These are phyloP conservation scores for Lepidonotus clava DNA, from an alignment of 2,888 invertebrate genomes.

Conservation along the genomic window DNA sequence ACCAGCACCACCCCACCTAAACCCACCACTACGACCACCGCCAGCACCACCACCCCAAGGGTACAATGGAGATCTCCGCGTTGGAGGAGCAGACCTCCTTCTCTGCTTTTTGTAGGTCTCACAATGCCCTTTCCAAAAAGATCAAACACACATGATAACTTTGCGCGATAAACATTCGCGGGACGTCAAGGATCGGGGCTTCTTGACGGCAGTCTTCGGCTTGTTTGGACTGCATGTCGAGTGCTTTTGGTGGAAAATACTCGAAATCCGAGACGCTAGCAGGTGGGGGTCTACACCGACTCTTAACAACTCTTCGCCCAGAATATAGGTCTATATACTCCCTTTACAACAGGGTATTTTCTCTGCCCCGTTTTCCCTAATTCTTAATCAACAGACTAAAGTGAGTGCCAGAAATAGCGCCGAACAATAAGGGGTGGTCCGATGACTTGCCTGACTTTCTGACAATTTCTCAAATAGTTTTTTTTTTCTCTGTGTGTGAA, in stretches of 20 bases:
- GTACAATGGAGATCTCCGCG: neutral
- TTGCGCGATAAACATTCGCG: slow-evolving; percentile 17
- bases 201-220: slow-evolving; percentile 19
- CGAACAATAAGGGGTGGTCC: too few relatives aligned
- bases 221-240: slow-evolving; percentile 23
- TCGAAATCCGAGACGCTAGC: slow-evolving; percentile 17
- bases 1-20: neutral
- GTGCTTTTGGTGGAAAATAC: slow-evolving; percentile 5
- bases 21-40: neutral
- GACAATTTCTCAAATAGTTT: too few relatives aligned
- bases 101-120: too few relatives aligned
- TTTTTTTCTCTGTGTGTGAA: too few relatives aligned
- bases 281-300: neutral
- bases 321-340: too few relatives aligned
- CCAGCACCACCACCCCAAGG: neutral
- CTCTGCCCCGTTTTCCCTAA: too few relatives aligned
- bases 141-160: slow-evolving; percentile 35
- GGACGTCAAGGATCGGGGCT: slow-evolving; percentile 22
- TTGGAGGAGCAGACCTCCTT: neutral
- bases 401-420: too few relatives aligned
- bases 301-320: neutral
- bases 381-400: too few relatives aligned
- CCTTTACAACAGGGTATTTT: too few relatives aligned
- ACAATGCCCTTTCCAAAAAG: slow-evolving; percentile 21
- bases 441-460: too few relatives aligned